Evolutionary conservation across 23 tunicate genomes (phyloP).

Genomic region (Styela clava): DNA sequence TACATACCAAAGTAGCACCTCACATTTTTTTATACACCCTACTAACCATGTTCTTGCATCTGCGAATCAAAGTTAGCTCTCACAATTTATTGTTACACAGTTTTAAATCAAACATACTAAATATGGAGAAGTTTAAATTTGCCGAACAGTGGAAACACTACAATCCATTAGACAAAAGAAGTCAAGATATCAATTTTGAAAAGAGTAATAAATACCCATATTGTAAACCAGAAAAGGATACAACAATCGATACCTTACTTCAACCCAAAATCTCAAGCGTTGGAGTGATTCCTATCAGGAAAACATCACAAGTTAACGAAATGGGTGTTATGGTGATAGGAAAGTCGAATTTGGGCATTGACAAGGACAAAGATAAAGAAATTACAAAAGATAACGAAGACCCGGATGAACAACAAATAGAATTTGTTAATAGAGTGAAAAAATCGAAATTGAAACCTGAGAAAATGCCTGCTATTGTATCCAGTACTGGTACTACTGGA

Average conservation of each 20-base stretch:
- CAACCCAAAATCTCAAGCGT: conserved; percentile 42
- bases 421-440: not conserved
- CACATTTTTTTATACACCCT: too few relatives aligned
- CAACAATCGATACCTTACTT: conserved; percentile 8
- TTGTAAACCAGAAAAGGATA: conserved; percentile 32
- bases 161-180: conserved; percentile 63
- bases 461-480: conserved; percentile 86
- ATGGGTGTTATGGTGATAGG: conserved; percentile 83
- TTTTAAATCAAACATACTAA: too few relatives aligned
- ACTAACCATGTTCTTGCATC: too few relatives aligned
- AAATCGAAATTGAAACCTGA: not conserved
- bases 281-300: conserved; percentile 61
- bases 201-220: conserved; percentile 61
- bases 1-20: too few relatives aligned
- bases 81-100: too few relatives aligned
- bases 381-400: not conserved
- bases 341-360: conserved; percentile 4
- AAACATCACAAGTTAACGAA: conserved; percentile 44
- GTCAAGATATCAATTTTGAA: not conserved
- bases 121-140: not conserved
- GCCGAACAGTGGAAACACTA: conserved; percentile 52
- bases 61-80: too few relatives aligned
- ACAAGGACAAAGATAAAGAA: not conserved
- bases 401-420: not conserved
- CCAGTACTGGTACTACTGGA: conserved; percentile 61